phyloP scores from a whole-genome alignment of 1,140 invertebrate genomes.

The Orussus abietinus region DNA sequence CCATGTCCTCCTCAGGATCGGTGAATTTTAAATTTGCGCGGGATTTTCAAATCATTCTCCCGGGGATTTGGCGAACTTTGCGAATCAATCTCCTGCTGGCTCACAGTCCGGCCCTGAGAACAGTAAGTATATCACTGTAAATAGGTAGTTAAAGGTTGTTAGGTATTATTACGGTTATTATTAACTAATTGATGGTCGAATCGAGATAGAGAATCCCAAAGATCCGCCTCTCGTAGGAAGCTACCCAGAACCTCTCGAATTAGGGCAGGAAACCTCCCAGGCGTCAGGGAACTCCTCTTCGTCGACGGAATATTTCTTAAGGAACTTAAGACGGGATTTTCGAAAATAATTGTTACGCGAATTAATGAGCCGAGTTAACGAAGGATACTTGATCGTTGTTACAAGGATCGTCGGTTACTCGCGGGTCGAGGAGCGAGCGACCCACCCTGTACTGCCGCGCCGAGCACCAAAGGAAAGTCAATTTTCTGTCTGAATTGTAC shows the following conservation, averaged over 20 bases:
- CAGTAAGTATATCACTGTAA: constrained; percentile 8
- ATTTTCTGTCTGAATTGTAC: too few relatives aligned
- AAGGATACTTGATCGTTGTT: constrained; percentile 1
- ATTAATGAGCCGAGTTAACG: constrained; percentile 1
- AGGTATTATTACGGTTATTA: constrained; percentile 13
- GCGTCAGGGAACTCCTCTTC: background rate
- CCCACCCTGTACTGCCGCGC: too few relatives aligned
- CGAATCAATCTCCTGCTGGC: too few relatives aligned
- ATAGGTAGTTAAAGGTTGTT: constrained; percentile 17
- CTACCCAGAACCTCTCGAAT: background rate
- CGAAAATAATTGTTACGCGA: constrained; percentile 10
- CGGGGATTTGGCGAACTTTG: constrained; percentile 2
- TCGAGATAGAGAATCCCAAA: constrained; percentile 12
- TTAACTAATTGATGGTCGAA: constrained; percentile 8
- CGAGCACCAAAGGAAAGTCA: too few relatives aligned
- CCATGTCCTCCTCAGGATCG: background rate
- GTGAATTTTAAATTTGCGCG: background rate
- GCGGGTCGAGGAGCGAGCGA: too few relatives aligned
- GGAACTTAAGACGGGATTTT: constrained; percentile 8
- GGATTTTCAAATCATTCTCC: background rate
- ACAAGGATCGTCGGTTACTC: too few relatives aligned
- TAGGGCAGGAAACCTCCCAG: background rate
- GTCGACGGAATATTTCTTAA: background rate
- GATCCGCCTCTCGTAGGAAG: constrained; percentile 5
- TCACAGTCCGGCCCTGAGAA: background rate